Evolutionary conservation across 2,888 invertebrate genomes (phyloP), one percentile per base, ranked within the genome.

Genomic region (Hirtodrosophila cameraria): DNA sequence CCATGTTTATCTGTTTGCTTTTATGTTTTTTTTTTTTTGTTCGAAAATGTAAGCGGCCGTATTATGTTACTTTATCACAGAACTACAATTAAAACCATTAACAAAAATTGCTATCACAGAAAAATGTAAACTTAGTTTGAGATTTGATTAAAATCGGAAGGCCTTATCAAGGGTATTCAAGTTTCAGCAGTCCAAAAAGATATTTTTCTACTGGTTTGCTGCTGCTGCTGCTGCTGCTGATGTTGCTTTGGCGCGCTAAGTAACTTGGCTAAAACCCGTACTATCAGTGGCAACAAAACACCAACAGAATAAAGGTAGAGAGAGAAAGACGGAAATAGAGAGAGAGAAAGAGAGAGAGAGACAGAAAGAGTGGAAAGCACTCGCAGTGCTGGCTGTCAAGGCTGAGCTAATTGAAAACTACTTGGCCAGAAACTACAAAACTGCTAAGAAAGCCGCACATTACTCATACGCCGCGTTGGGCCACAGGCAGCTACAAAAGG

Each of bases 361-460:
- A 8, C 3, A 8, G 23, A 13, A 27, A 30, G 27, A 41, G 48
- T 11, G 33, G 35, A 62, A 63, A 63, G 75, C 77, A 81, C 81
- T 81, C 61, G 64, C 35, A 39, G 46, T 31, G 31, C 39, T 49
- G 49, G 53, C 58, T 63, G 75, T 72, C 73, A 43, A 43, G 50
- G 41, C 75, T 57, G 60, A 73, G 78, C 84, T 80, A 80, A 80
- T 84, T 84, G 80, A 80, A 80, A 80, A 81, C 78, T 78, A 78
- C 80, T 80, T 81, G 46, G 55, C 42, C 30, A 55, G 35, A 31
- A 45, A 58, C 39, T 39, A 53, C 61, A 67, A 61, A 66, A 63
- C 43, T 42, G 61, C 62, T 48, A 61, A 68, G 78, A 72, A 82
- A 80, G 54, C 78, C 77, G 66, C 77, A 80, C 84, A 83, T 80